Percentiles rank a stretch among this genome's conserved stretches.
Conservation (phyloP, 2,888 invertebrate species). For the Trilocha varians region DNA sequence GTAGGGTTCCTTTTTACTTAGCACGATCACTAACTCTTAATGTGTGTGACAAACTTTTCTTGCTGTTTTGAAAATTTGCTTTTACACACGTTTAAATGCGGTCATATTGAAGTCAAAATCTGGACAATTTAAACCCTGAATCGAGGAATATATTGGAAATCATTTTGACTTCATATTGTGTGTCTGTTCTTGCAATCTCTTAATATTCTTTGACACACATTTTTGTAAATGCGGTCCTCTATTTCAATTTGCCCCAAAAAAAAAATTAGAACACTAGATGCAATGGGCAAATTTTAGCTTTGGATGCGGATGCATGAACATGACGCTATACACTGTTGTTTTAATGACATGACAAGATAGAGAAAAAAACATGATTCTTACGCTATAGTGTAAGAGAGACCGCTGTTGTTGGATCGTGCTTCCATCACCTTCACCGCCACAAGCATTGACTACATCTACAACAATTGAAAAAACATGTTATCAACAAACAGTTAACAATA, state of each 20-base stretch:
- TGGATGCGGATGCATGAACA: neutral
- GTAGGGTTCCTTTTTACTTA: constrained; percentile 30
- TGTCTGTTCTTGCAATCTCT: too few relatives aligned
- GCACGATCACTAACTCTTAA: constrained; percentile 36
- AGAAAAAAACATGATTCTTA: constrained; percentile 47
- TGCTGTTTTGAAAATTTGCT: too few relatives aligned
- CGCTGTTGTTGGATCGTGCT: constrained; percentile 73
- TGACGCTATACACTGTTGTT: constrained; percentile 6
- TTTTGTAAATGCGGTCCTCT: constrained; percentile 35
- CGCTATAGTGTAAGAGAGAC: constrained; percentile 71
- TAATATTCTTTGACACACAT: too few relatives aligned
- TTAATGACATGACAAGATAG: constrained; percentile 12
- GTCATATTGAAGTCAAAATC: too few relatives aligned
- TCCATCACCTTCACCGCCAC: constrained; percentile 87
- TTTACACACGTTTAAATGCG: too few relatives aligned
- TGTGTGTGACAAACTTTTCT: neutral
- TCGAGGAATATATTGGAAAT: too few relatives aligned
- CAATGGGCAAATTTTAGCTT: too few relatives aligned
- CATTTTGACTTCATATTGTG: too few relatives aligned
- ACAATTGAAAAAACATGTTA: constrained; percentile 67
- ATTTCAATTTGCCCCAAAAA: neutral
- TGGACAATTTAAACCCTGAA: too few relatives aligned
- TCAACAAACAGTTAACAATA: constrained; percentile 2
- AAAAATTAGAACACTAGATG: neutral
- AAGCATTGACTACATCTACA: constrained; percentile 92